phyloP scores from a whole-genome alignment of 1,140 invertebrate species.

The Eupeodes corollae region DNA sequence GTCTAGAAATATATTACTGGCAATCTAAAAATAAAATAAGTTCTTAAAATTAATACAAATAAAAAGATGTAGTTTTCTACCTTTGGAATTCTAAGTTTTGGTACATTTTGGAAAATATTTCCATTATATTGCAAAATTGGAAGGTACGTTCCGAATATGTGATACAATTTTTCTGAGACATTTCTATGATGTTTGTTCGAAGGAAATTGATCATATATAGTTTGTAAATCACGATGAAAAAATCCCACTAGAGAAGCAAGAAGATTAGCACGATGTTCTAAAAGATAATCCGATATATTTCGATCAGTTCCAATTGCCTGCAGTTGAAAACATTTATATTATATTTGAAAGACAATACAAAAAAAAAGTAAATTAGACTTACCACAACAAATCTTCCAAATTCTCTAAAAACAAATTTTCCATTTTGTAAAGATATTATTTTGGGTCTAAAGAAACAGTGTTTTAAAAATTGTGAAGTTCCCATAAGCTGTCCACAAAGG shows the following conservation, averaged over 20 bases:
- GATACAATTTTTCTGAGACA: constrained; percentile 63
- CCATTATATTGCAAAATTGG: constrained; percentile 66
- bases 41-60: constrained; percentile 2
- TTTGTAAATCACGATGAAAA: constrained; percentile 66
- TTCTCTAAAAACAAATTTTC: constrained; percentile 69
- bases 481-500: constrained; percentile 71
- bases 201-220: constrained; percentile 46
- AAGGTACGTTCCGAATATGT: constrained; percentile 73
- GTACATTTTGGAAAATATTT: constrained; percentile 65
- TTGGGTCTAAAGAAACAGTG: constrained; percentile 59
- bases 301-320: constrained; percentile 75
- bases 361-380: constrained; percentile 3
- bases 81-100: constrained; percentile 65
- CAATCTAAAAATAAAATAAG: constrained; percentile 46
- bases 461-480: constrained; percentile 63
- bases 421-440: constrained; percentile 65
- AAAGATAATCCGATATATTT: constrained; percentile 66
- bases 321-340: constrained; percentile 7
- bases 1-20: constrained; percentile 67
- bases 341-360: constrained; percentile 5
- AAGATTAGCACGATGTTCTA: constrained; percentile 59
- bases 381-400: constrained; percentile 69
- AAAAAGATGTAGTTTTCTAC: too few species aligned
- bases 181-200: constrained; percentile 46
- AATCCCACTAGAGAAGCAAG: constrained; percentile 61